Evolutionary conservation across 2,888 invertebrate species (phyloP).

Genomic region (Euplagia quadripunctaria): DNA sequence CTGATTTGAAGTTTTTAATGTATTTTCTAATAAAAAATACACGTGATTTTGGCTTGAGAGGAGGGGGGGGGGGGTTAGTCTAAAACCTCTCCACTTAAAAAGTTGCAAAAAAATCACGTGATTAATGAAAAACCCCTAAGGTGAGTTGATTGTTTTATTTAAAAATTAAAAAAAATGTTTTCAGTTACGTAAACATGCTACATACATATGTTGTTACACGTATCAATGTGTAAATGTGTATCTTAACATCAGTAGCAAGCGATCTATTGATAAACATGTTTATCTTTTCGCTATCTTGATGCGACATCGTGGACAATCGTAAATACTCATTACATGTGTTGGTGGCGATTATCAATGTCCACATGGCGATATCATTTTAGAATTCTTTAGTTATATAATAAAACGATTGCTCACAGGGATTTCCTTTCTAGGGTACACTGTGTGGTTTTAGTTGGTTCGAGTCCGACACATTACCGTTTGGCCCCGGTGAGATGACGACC

Average conservation of each 20-base stretch:
- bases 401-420: too few species aligned
- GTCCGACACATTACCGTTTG: too few species aligned
- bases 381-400: background rate
- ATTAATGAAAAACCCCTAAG: too few species aligned
- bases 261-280: constrained; percentile 44
- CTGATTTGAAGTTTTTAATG: too few species aligned
- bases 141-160: background rate
- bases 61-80: too few species aligned
- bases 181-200: constrained; percentile 1
- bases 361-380: constrained; percentile 19
- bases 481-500: too few species aligned
- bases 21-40: too few species aligned
- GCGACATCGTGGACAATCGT: constrained; percentile 31
- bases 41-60: too few species aligned
- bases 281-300: constrained; percentile 43
- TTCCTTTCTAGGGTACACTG: too few species aligned
- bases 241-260: constrained; percentile 49
- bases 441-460: too few species aligned
- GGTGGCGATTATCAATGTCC: constrained; percentile 37
- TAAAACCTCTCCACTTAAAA: too few species aligned
- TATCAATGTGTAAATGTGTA: constrained; percentile 27
- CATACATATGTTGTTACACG: constrained; percentile 1
- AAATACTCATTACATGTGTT: constrained; percentile 43
- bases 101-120: background rate
- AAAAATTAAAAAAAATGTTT: background rate